Conservation (phyloP, 2,888 invertebrate species). For the Cantharis nigra region DNA sequence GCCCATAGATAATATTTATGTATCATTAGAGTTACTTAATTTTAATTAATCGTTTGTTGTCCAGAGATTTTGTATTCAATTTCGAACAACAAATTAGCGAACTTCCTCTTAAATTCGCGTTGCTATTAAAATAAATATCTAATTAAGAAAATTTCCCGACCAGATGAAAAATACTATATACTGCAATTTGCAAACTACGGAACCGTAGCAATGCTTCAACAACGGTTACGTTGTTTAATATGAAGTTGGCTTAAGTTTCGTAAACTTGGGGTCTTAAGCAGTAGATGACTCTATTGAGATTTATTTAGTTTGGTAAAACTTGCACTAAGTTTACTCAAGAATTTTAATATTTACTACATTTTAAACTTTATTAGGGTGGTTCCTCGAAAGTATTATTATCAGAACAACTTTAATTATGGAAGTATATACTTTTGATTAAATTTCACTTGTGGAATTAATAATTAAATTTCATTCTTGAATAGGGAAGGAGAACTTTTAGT, state of each 20-base stretch:
- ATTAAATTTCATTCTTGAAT: background rate
- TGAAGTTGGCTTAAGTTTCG: background rate
- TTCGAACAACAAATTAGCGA: background rate
- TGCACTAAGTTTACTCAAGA: background rate
- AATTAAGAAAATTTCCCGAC: background rate
- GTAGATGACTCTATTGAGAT: slow-evolving; percentile 1
- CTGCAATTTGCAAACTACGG: background rate
- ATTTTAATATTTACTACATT: background rate
- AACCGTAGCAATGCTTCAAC: background rate
- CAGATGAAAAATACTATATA: background rate
- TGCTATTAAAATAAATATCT: background rate
- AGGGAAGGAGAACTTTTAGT: background rate
- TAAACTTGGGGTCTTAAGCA: background rate
- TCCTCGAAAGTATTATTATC: background rate
- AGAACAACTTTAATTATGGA: background rate
- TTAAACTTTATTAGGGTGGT: background rate
- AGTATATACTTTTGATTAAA: background rate
- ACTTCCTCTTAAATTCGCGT: background rate
- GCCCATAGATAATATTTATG: background rate
- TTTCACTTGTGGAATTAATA: background rate
- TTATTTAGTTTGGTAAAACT: background rate
- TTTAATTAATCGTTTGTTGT: background rate
- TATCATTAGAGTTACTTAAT: background rate
- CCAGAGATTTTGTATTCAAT: too few relatives aligned
- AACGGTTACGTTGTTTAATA: background rate